A percentile compares a stretch with the other conserved stretches of the same genome.
Evolutionary conservation across 1,140 invertebrate genomes (phyloP).

Genomic region (Stegodyphus mimosarum): DNA sequence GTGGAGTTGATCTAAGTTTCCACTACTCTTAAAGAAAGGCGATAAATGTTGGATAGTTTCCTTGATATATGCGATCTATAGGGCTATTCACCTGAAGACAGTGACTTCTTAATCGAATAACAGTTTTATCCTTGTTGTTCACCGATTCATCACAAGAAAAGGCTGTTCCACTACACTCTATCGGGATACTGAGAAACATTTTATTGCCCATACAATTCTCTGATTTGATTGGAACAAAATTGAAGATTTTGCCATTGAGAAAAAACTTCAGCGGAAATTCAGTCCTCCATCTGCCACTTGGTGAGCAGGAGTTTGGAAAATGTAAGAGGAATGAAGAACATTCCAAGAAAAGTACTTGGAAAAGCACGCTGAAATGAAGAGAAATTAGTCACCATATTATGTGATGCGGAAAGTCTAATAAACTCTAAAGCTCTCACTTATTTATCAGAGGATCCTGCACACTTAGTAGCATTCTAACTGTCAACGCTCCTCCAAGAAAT

Average conservation of each 20-base stretch:
- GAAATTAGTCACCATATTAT: not conserved
- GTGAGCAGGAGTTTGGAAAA: not conserved
- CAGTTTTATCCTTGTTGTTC: not conserved
- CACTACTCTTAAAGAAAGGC: not conserved
- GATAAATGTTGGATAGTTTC: not conserved
- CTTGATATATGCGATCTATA: not conserved
- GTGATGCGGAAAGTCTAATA: not conserved
- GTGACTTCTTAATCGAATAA: not conserved
- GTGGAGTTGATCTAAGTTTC: not conserved
- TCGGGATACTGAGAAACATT: not conserved
- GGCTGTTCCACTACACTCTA: not conserved
- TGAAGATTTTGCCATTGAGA: not conserved
- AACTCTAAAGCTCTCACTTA: not conserved
- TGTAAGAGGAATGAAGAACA: not conserved
- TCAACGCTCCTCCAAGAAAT: not conserved
- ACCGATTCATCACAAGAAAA: not conserved
- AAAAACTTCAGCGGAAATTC: not conserved
- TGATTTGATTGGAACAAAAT: not conserved
- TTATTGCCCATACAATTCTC: not conserved
- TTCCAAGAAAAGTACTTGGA: not conserved
- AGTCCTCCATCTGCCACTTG: not conserved
- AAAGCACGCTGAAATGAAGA: not conserved
- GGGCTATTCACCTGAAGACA: not conserved
- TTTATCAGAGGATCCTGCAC: not conserved
- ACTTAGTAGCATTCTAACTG: not conserved